Conservation (phyloP, 2,797 vertebrate species). For the Urosaurus nigricauda region DNA sequence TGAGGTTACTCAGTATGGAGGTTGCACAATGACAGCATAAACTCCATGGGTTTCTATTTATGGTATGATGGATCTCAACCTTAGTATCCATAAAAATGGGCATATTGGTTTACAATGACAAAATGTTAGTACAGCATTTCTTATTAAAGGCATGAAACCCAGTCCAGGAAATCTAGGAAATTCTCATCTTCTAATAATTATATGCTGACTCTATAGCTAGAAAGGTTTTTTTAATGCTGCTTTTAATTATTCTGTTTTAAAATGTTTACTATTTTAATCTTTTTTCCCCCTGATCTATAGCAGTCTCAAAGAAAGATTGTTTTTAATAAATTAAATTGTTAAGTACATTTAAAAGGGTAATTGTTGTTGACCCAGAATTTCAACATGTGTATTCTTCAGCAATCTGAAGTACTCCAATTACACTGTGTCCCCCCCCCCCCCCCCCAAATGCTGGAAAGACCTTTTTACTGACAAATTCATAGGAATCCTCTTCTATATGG, state of each 20-base stretch:
- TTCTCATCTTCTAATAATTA: neutral
- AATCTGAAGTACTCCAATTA: no score
- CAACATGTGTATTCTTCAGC: neutral
- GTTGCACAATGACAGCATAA: no score
- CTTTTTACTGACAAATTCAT: neutral
- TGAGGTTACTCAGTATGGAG: no score
- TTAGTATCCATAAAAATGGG: neutral
- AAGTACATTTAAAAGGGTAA: neutral
- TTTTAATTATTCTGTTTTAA: neutral
- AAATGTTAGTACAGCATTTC: no score
- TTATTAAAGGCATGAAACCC: neutral
- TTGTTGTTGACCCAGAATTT: neutral
- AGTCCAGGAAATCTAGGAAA: neutral
- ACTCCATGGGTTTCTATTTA: no score
- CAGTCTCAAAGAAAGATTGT: neutral
- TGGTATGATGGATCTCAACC: no score
- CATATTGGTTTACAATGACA: neutral
- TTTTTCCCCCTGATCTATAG: neutral
- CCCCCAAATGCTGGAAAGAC: no score
- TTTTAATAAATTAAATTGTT: neutral
- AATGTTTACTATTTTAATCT: neutral
- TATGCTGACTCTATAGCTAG: neutral
- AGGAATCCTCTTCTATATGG: neutral
- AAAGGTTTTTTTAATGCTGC: neutral
- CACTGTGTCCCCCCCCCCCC: no score